phyloP scores from a whole-genome alignment of 2,888 invertebrate species.

The Aleiodes testaceus region DNA sequence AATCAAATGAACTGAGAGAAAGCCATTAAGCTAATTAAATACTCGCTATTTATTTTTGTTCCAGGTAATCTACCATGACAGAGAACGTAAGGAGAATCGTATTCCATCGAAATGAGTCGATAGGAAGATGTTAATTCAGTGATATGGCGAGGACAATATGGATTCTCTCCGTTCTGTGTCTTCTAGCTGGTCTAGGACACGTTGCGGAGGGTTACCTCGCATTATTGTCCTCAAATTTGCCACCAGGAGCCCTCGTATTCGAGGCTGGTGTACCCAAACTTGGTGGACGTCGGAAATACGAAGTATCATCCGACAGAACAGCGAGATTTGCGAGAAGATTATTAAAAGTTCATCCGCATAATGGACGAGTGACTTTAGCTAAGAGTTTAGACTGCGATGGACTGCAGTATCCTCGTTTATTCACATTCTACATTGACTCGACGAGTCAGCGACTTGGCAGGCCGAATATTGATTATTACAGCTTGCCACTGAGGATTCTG shows the following conservation, averaged over 20 bases:
- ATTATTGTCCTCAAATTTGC: constrained; percentile 69
- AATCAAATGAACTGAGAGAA: too few relatives aligned
- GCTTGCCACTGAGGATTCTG: constrained; percentile 84
- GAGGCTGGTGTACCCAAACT: constrained; percentile 87
- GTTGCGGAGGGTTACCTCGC: constrained; percentile 65
- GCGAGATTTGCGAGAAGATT: constrained; percentile 88
- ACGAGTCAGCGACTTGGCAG: constrained; percentile 82
- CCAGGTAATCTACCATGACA: constrained; percentile 19
- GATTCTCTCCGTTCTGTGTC: constrained; percentile 54
- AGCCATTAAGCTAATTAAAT: background rate
- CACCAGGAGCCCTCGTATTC: constrained; percentile 81
- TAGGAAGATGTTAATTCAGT: constrained; percentile 44
- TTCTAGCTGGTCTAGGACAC: constrained; percentile 54
- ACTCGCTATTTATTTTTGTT: background rate
- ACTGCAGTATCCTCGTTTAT: constrained; percentile 86
- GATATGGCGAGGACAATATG: constrained; percentile 65
- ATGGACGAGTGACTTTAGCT: constrained; percentile 83
- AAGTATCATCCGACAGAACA: constrained; percentile 86
- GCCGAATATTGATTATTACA: constrained; percentile 86
- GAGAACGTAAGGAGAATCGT: background rate
- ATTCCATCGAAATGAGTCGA: constrained; percentile 1
- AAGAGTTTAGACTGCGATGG: constrained; percentile 86
- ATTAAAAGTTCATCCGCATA: constrained; percentile 83
- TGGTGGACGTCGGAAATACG: constrained; percentile 85
- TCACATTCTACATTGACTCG: constrained; percentile 90